phyloP scores from a whole-genome alignment of 2,888 invertebrate genomes.

The Torymus aiolomorphi region DNA sequence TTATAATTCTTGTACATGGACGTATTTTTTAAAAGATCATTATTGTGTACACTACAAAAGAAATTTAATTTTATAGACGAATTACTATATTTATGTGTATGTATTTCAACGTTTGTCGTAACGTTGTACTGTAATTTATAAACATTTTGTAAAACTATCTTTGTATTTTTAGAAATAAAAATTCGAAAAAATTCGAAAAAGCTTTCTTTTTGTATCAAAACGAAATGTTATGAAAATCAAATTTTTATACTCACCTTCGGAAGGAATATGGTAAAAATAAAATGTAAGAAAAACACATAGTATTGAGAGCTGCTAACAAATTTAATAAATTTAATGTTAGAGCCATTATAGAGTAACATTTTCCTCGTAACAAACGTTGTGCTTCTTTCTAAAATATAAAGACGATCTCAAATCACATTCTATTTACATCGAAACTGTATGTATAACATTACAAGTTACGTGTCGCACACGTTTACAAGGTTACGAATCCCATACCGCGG shows the following conservation, averaged over 20 bases:
- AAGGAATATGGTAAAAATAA: constrained; percentile 15
- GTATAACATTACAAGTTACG: constrained; percentile 56
- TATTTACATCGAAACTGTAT: constrained; percentile 58
- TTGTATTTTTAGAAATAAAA: constrained; percentile 41
- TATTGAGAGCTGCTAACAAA: constrained; percentile 56
- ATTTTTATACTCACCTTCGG: not conserved
- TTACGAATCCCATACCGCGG: constrained; percentile 49
- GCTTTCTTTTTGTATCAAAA: not conserved
- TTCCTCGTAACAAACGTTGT: constrained; percentile 59
- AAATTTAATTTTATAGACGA: constrained; percentile 13
- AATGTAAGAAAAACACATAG: constrained; percentile 1
- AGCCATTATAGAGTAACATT: constrained; percentile 58
- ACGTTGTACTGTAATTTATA: constrained; percentile 41
- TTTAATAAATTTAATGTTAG: constrained; percentile 60
- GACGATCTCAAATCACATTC: constrained; percentile 58
- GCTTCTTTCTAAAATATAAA: constrained; percentile 60
- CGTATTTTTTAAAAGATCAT: constrained; percentile 5
- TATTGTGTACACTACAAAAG: constrained; percentile 2
- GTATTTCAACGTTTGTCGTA: constrained; percentile 8
- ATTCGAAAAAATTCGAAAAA: constrained; percentile 2
- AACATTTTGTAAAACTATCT: constrained; percentile 38
- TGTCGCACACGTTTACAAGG: constrained; percentile 54
- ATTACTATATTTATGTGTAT: constrained; percentile 9
- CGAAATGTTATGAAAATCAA: not conserved
- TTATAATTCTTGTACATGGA: not conserved